A percentile compares a stretch with the other conserved stretches of the same genome.
Evolutionary conservation across 2,113 vertebrate species (phyloP).

Genomic region (Phaethornis superciliosus): DNA sequence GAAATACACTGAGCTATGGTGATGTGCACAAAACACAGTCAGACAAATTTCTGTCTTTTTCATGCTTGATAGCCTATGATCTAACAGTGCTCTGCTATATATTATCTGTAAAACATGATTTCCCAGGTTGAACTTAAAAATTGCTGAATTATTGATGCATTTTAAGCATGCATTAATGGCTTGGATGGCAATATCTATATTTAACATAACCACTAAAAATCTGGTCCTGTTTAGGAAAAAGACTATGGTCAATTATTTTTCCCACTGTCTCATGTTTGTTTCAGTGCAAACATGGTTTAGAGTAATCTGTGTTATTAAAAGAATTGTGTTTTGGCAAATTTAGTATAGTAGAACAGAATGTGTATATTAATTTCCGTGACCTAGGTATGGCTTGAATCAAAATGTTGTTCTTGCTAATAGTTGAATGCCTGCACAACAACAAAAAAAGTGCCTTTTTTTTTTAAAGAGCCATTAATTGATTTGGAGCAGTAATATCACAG

Average conservation of each 20-base stretch:
- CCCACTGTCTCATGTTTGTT: conserved; percentile 18
- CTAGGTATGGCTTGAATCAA: not conserved
- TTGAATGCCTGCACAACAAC: not conserved
- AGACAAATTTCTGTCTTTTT: not conserved
- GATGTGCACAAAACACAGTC: not conserved
- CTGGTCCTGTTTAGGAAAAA: not conserved
- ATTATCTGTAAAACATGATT: conserved; percentile 37
- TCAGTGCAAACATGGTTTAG: not conserved
- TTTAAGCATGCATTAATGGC: conserved; percentile 6
- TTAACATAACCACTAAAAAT: conserved; percentile 10
- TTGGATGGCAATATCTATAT: not conserved
- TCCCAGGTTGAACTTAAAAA: conserved; percentile 14
- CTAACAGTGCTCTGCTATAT: not conserved
- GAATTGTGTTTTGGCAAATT: not conserved
- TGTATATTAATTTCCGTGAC: not conserved
- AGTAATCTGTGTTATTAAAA: conserved; percentile 15
- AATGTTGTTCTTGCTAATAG: not conserved
- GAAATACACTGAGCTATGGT: not conserved
- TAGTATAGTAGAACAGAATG: not conserved
- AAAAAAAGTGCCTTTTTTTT: too few species aligned
- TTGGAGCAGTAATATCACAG: not conserved
- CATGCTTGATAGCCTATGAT: not conserved
- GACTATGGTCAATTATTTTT: conserved; percentile 9
- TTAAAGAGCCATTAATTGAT: not conserved
- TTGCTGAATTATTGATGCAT: conserved; percentile 12